These are phyloP conservation scores for Epinotia ramella DNA, from an alignment of 2,888 invertebrate species.

Conservation along the genomic window DNA sequence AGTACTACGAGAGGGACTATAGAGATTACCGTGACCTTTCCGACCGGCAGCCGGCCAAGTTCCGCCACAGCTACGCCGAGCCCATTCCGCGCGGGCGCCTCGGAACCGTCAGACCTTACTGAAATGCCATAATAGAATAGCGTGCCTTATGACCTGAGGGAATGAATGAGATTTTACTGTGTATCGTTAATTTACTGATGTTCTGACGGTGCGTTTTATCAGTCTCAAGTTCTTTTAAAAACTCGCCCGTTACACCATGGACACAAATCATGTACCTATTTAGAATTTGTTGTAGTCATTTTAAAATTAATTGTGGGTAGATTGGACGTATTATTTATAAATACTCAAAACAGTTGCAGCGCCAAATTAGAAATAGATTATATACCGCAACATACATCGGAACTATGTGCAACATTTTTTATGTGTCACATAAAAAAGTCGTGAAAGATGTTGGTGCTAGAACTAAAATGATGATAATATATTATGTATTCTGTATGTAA, in stretches of 20 bases:
- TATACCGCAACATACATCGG: background rate
- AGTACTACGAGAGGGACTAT: constrained; percentile 78
- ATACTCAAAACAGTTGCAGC: constrained; percentile 32
- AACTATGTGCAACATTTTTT: background rate
- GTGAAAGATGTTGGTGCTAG: constrained; percentile 28
- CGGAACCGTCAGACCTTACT: constrained; percentile 81
- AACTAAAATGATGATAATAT: constrained; percentile 29
- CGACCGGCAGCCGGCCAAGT: constrained; percentile 77
- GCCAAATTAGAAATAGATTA: constrained; percentile 5
- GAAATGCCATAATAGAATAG: constrained; percentile 80
- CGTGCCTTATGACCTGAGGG: constrained; percentile 46
- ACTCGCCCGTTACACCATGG: constrained; percentile 6
- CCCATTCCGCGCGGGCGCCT: constrained; percentile 84
- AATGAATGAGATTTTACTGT: constrained; percentile 40
- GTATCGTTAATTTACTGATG: constrained; percentile 30
- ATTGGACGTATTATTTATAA: constrained; percentile 37
- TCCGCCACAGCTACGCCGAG: constrained; percentile 89
- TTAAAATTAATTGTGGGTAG: constrained; percentile 11
- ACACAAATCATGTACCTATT: constrained; percentile 42
- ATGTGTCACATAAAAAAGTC: background rate
- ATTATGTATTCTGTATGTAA: constrained; percentile 31
- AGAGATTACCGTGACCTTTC: constrained; percentile 76
- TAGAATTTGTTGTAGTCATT: constrained; percentile 44
- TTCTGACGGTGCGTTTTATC: constrained; percentile 22
- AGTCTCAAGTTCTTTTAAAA: background rate